These are phyloP conservation scores for Dryomyza anilis DNA, from an alignment of 2,888 invertebrate genomes.

Conservation along the genomic window DNA sequence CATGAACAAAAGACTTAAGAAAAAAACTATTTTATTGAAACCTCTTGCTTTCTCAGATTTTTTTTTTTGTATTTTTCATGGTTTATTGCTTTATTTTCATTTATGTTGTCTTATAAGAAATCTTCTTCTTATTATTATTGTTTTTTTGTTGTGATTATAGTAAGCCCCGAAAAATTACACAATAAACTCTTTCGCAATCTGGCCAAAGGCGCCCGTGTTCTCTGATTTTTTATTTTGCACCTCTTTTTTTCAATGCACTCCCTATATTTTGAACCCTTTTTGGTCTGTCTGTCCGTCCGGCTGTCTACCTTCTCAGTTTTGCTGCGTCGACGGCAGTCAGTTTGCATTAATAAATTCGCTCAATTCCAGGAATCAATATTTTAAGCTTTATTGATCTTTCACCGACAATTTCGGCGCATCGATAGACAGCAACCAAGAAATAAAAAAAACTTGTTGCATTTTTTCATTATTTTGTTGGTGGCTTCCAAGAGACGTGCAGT, in stretches of 20 bases:
- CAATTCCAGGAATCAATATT: slow-evolving; percentile 32
- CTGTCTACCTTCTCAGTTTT: too few species aligned
- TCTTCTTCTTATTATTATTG: background rate
- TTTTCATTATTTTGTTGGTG: background rate
- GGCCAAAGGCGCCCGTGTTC: slow-evolving; percentile 4
- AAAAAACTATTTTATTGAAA: slow-evolving; percentile 1
- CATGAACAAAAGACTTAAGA: slow-evolving; percentile 19
- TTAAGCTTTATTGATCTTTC: slow-evolving; percentile 31
- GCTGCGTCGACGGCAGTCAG: slow-evolving; percentile 1
- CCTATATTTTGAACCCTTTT: too few species aligned
- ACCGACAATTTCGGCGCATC: slow-evolving; percentile 27
- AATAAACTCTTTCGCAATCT: slow-evolving; percentile 12
- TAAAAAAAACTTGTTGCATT: background rate
- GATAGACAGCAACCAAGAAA: background rate
- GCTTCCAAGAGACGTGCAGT: background rate
- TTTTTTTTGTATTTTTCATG: background rate
- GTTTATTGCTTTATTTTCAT: background rate
- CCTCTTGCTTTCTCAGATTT: background rate
- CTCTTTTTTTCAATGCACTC: background rate
- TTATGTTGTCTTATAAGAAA: background rate
- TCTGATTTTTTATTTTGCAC: too few species aligned
- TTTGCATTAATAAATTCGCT: slow-evolving; percentile 25
- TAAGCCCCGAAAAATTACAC: background rate
- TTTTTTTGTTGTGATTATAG: background rate
- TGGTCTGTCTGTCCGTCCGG: too few species aligned